Percentiles rank a stretch among this genome's conserved stretches.
These are phyloP conservation scores for Dasyurus viverrinus DNA, from an alignment of 2,113 vertebrate genomes.

Conservation along the genomic window DNA sequence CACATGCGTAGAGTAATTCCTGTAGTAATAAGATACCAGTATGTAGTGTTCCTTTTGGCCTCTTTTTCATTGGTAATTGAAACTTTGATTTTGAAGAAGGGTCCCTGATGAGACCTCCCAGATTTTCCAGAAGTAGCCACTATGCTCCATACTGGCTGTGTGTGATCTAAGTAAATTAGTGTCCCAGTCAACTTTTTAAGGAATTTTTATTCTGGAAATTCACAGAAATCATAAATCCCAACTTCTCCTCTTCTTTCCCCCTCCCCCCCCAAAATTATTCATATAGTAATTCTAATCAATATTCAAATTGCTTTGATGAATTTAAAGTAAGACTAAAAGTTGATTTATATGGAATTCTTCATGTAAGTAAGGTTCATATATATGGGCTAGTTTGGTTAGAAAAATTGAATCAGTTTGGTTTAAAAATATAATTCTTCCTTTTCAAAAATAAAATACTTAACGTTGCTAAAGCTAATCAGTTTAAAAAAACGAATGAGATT, in stretches of 20 bases:
- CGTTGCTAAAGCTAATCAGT: background rate
- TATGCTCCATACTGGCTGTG: background rate
- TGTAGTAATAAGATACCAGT: background rate
- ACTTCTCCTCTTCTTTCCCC: background rate
- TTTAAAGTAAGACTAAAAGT: background rate
- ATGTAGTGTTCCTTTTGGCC: background rate
- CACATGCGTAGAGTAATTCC: background rate
- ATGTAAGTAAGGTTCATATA: background rate
- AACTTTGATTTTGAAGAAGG: background rate
- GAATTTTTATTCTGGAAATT: background rate
- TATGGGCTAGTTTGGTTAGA: background rate
- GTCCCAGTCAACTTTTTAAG: background rate
- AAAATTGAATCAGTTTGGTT: background rate
- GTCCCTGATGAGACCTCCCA: background rate
- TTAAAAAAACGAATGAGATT: constrained; percentile 17
- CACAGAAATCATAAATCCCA: background rate
- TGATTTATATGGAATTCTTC: constrained; percentile 9
- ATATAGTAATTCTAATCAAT: background rate
- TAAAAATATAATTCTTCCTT: background rate
- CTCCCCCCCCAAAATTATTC: background rate
- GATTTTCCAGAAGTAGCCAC: background rate
- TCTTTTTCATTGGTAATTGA: background rate
- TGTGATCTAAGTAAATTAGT: background rate
- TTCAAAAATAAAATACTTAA: background rate
- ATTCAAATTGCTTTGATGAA: background rate